Conservation (phyloP, 2,797 vertebrate genomes). For the Thripadectes ignobilis region DNA sequence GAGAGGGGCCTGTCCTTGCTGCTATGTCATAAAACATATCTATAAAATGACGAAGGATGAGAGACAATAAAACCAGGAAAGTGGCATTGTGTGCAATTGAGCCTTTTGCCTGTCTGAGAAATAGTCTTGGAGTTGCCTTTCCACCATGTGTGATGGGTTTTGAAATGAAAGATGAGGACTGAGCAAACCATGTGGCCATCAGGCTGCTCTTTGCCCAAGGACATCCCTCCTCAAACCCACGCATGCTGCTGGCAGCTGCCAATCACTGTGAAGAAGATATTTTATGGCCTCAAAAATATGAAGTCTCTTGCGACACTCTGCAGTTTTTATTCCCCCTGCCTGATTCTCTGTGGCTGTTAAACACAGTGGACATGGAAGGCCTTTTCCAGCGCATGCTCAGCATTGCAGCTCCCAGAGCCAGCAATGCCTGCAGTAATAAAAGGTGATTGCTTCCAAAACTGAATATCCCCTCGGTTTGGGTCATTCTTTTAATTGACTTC, state of each 20-base stretch:
- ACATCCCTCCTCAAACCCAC: slow-evolving; percentile 40
- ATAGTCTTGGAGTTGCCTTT: neutral
- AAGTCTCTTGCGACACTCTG: neutral
- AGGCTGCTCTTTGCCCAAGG: slow-evolving; percentile 23
- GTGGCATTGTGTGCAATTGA: neutral
- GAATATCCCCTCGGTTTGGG: neutral
- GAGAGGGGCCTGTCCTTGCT: neutral
- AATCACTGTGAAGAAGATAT: neutral
- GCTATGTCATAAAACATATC: neutral
- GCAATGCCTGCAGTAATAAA: slow-evolving; percentile 23
- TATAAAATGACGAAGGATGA: neutral
- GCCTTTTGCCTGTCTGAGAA: neutral
- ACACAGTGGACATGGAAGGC: neutral
- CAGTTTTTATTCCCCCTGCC: neutral
- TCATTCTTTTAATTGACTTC: slow-evolving; percentile 34
- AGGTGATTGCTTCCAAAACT: slow-evolving; percentile 1
- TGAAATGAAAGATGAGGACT: slow-evolving; percentile 13
- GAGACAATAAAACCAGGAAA: neutral
- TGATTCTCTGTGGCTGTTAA: neutral
- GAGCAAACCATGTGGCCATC: neutral
- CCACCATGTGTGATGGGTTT: neutral
- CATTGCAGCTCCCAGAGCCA: neutral
- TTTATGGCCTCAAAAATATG: neutral
- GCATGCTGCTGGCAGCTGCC: slow-evolving; percentile 28
- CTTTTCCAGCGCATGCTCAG: neutral